Percentiles rank a stretch among this genome's conserved stretches.
Conservation (phyloP, 1,140 invertebrate species). For the Ostrea edulis region DNA sequence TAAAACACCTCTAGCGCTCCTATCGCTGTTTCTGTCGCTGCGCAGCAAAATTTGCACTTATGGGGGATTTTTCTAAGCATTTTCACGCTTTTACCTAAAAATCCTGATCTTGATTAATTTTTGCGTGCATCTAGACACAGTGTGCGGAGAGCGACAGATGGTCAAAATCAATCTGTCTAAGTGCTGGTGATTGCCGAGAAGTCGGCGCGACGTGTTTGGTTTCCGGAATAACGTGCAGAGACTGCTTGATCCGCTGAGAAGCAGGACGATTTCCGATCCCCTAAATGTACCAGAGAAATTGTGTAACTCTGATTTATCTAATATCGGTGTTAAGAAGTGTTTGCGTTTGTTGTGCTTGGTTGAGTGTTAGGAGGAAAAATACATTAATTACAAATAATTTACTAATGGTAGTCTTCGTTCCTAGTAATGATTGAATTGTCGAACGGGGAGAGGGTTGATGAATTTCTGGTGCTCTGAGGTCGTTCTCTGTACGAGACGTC, state of each 20-base stretch:
- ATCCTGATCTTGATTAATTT: neutral
- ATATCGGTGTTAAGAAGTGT: too few species aligned
- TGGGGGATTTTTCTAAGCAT: neutral
- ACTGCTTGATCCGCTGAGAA: neutral
- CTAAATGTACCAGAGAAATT: neutral
- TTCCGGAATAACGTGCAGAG: neutral
- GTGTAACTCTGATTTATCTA: neutral
- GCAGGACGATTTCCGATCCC: neutral
- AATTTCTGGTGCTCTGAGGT: too few species aligned
- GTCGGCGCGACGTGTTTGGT: neutral
- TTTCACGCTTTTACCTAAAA: neutral
- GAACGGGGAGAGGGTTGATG: too few species aligned
- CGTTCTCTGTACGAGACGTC: too few species aligned
- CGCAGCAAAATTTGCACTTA: neutral
- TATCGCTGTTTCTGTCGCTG: neutral
- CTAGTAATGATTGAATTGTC: too few species aligned
- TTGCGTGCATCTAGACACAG: neutral
- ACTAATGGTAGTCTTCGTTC: too few species aligned
- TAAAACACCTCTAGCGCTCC: neutral
- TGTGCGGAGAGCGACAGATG: neutral
- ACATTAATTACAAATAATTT: too few species aligned
- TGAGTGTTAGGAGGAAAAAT: too few species aligned
- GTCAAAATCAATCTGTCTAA: neutral
- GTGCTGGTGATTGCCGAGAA: neutral
- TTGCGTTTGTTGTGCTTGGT: neutral